Evolutionary conservation across 2,113 vertebrate genomes (phyloP).

Genomic region (Pelodiscus sinensis): DNA sequence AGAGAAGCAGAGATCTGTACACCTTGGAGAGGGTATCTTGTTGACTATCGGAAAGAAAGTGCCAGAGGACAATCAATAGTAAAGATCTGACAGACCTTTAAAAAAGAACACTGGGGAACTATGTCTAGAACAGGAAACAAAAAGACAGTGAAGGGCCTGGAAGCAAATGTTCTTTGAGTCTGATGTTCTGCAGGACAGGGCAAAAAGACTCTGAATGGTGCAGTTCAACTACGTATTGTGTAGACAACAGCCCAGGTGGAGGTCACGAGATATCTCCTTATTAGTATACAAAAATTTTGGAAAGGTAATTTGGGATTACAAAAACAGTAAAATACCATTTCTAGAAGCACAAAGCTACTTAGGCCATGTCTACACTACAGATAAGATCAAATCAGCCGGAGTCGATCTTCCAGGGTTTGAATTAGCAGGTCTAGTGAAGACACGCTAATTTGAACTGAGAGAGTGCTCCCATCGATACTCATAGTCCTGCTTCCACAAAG

Average conservation of each 20-base stretch:
- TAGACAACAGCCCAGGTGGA: not conserved
- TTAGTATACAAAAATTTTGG: not conserved
- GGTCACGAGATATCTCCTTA: not conserved
- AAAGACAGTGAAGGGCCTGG: not conserved
- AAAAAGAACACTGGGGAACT: not conserved
- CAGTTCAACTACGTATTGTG: not conserved
- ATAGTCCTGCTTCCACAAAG: too few relatives aligned
- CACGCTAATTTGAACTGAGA: too few relatives aligned
- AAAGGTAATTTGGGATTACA: not conserved
- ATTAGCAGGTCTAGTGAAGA: too few relatives aligned
- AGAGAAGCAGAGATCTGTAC: not conserved
- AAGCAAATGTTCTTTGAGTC: not conserved
- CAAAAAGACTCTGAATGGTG: not conserved
- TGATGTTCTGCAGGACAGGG: not conserved
- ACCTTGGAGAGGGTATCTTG: not conserved
- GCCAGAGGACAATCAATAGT: constrained; percentile 4
- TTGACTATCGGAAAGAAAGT: not conserved
- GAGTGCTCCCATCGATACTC: too few relatives aligned
- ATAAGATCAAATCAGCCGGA: too few relatives aligned
- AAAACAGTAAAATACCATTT: not conserved
- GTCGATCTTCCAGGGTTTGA: too few relatives aligned
- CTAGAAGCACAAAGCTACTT: not conserved
- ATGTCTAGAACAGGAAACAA: not conserved
- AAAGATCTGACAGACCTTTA: not conserved
- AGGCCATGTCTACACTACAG: too few relatives aligned